Conservation (phyloP, 2,888 invertebrate genomes). For the Tipula lateralis region DNA sequence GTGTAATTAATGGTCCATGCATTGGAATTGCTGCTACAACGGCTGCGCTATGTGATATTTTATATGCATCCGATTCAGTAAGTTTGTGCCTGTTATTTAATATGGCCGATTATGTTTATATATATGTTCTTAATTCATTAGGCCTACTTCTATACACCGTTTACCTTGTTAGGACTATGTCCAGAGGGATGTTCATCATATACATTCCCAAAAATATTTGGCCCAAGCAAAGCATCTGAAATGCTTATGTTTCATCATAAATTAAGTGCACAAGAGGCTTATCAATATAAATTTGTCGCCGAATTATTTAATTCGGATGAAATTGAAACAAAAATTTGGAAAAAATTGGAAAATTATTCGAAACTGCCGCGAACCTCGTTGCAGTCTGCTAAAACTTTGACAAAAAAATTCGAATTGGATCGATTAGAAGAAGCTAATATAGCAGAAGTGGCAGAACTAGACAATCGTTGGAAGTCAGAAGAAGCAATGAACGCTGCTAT, state of each 20-base stretch:
- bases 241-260: constrained; percentile 67
- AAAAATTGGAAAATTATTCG: constrained; percentile 54
- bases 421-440: constrained; percentile 62
- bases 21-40: constrained; percentile 86
- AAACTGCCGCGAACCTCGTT: constrained; percentile 56
- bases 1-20: constrained; percentile 89
- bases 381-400: constrained; percentile 63
- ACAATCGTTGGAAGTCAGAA: constrained; percentile 59
- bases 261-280: constrained; percentile 74
- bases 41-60: constrained; percentile 78
- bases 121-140: constrained; percentile 51
- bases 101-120: no score
- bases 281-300: constrained; percentile 70
- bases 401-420: constrained; percentile 57
- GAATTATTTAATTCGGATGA: constrained; percentile 65
- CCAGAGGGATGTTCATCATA: constrained; percentile 88
- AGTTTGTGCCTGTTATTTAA: no score
- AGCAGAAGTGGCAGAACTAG: constrained; percentile 63
- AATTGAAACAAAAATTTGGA: constrained; percentile 57
- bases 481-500: constrained; percentile 58
- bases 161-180: constrained; percentile 74
- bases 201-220: constrained; percentile 79
- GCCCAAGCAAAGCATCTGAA: constrained; percentile 66
- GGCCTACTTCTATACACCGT: constrained; percentile 88
- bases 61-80: constrained; percentile 81